Base-by-base conservation (phyloP, 2,797 vertebrate species). In the Lemur catta region DNA sequence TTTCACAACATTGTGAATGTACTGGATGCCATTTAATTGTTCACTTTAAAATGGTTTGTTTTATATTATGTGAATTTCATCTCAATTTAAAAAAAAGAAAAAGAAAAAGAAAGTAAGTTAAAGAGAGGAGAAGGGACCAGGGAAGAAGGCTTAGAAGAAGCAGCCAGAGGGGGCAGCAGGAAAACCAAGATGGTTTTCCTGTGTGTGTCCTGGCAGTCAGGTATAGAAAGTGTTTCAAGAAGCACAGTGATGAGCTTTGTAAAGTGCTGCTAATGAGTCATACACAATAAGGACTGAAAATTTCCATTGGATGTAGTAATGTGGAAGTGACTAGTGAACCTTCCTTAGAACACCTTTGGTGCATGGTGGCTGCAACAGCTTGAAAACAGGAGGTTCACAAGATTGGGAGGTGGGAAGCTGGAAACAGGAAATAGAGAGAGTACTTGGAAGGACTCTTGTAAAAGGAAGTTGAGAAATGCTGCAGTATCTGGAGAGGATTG, bases 401-500 rank as follows among this genome's bases (percentile, higher is more conserved):
- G 20, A 85, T 61, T 48, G 67, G n/a, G 57, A 67, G 48, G 15
- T 14, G 20, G 78, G 63, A 87, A 76, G 46, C 14, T 69, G n/a
- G 52, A 74, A 90, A 90, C 6, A 71, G 63, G 69, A 91, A 86
- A 48, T 26, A 76, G 59, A 79, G 41, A 57, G 11, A 82, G 26
- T 43, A 81, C 67, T 95, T 93, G 11, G 52, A 91, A 89, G 75
- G 95, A 30, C 9, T 89, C 57, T 52, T 86, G 22, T 80, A n/a
- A 55, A 63, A 84, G 41, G 79, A 74, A 69, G 46, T 41, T 30
- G 63, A 91, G 79, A 79, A 72, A 76, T 52, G 26, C 35, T 28
- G 33, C 55, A 46, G n/a, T 69, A 41, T 89, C 71, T 79, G 18
- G 79, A 93, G 93, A 95, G 55, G 46, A 93, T 13, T 85, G 61